Base-by-base conservation (phyloP, 2,888 invertebrate species). In the Pecten maximus region DNA sequence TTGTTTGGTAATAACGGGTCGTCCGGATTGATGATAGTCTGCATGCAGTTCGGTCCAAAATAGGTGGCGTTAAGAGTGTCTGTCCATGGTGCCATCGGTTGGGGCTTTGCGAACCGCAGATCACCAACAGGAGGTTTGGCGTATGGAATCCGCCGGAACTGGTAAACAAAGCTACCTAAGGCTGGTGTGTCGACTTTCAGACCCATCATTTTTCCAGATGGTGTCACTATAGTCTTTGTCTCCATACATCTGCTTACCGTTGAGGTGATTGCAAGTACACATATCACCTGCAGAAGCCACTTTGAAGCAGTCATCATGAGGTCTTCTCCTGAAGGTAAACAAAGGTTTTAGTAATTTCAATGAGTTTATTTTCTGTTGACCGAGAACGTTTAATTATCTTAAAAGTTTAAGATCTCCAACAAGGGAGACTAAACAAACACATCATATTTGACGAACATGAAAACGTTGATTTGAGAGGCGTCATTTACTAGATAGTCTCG, bases 41-140 rank as follows among this genome's bases (percentile, higher is more conserved):
- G 74, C 74, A 74, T 74, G 23, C 74, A 74, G 74, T 74, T 74
- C 6, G 74, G 74, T 74, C 74, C 74, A 35, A 74, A 74, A 28
- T 35, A 74, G 10, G 74, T 74, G 35, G 74, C 74, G 16, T 74
- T 74, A 3, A 74, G 16, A 12, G 74, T 74, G 35, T 74, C 35
- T 3, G 28, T 35, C 74, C 74, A 74, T 2, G 74, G 74, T 35
- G 8, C 74, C 8, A 74, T 35, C 28, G 74, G 74, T 15, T 74
- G 74, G 4, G 74, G 74, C 74, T 74, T 74, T 28, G 74, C 74
- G 15, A 74, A 74, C 35, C 74, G 74, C 28, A 74, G 74, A 16
- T 74, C 74, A 28, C 74, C 74, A 74, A 74, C 35, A 35, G 74
- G 74, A 0, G 74, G 74, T 74, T 74, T 74, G 74, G 74, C 74